Conservation (phyloP, 2,113 vertebrate genomes). For the Alouatta palliata region DNA sequence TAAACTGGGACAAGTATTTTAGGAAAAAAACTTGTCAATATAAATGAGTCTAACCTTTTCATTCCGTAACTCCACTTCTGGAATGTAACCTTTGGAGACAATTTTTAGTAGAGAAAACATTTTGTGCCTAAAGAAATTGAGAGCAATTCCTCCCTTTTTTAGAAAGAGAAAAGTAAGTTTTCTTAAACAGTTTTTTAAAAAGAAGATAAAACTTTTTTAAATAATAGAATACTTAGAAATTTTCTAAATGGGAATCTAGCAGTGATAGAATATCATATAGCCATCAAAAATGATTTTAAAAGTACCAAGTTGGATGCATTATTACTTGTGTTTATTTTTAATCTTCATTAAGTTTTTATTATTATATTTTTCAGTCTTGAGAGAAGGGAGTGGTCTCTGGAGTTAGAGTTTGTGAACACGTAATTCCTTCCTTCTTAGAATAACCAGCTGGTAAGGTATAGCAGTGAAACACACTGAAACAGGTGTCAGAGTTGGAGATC, state of each 20-base stretch:
- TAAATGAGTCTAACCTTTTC: conserved; percentile 11
- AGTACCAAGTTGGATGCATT: not conserved
- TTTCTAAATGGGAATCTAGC: not conserved
- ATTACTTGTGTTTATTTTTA: conserved; percentile 7
- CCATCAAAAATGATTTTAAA: not conserved
- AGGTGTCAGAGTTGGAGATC: not conserved
- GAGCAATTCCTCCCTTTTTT: not conserved
- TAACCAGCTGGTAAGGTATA: not conserved
- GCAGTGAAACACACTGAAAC: not conserved
- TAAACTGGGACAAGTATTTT: not conserved
- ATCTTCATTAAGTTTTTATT: not conserved
- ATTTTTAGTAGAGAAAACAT: not conserved
- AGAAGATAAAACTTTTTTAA: not conserved
- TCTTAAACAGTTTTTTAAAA: not conserved
- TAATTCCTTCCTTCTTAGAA: not conserved
- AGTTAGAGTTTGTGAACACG: not conserved
- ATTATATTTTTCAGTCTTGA: not conserved
- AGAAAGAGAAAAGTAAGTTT: not conserved
- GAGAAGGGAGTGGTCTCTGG: not conserved
- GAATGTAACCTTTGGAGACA: not conserved
- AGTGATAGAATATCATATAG: not conserved
- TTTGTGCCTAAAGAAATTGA: not conserved
- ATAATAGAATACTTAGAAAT: not conserved
- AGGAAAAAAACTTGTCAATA: not conserved
- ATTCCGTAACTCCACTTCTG: not conserved